Evolutionary conservation across 2,888 invertebrate genomes (phyloP).

Genomic region (Chymomyza procnemis): DNA sequence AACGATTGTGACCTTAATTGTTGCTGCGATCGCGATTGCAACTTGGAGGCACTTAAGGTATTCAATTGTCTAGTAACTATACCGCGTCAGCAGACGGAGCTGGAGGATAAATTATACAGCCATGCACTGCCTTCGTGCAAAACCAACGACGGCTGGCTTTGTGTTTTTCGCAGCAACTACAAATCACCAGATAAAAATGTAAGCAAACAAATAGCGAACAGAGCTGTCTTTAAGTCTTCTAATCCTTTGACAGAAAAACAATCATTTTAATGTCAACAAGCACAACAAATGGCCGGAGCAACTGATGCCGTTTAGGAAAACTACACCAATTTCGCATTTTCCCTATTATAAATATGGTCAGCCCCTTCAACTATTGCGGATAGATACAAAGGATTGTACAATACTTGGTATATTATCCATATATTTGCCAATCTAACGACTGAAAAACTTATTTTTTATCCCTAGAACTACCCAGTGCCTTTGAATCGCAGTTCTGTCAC

Average conservation of each 20-base stretch:
- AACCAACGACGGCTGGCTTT: slow-evolving; percentile 74
- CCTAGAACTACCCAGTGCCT: slow-evolving; percentile 67
- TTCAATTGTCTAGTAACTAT: slow-evolving; percentile 62
- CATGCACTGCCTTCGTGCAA: slow-evolving; percentile 75
- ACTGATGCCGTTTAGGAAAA: slow-evolving; percentile 30
- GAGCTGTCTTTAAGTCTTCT: not conserved
- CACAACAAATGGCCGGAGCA: slow-evolving; percentile 61
- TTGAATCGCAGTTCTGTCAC: slow-evolving; percentile 64
- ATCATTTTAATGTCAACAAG: slow-evolving; percentile 43
- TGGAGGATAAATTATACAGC: slow-evolving; percentile 69
- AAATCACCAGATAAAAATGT: slow-evolving; percentile 28
- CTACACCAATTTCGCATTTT: not conserved
- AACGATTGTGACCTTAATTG: slow-evolving; percentile 87
- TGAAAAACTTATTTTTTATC: slow-evolving; percentile 5
- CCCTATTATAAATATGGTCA: slow-evolving; percentile 67
- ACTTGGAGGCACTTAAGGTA: slow-evolving; percentile 52
- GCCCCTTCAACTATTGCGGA: slow-evolving; percentile 61
- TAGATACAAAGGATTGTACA: slow-evolving; percentile 44
- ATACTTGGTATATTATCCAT: slow-evolving; percentile 53
- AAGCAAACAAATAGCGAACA: not conserved
- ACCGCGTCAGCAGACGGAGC: slow-evolving; percentile 28
- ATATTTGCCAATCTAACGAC: not conserved
- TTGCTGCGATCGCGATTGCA: slow-evolving; percentile 88
- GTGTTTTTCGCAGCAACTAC: slow-evolving; percentile 73
- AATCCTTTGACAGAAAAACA: not conserved